Evolutionary conservation across 2,888 invertebrate species (phyloP), one percentile per base, ranked within the genome.

Genomic region (Sesia apiformis): DNA sequence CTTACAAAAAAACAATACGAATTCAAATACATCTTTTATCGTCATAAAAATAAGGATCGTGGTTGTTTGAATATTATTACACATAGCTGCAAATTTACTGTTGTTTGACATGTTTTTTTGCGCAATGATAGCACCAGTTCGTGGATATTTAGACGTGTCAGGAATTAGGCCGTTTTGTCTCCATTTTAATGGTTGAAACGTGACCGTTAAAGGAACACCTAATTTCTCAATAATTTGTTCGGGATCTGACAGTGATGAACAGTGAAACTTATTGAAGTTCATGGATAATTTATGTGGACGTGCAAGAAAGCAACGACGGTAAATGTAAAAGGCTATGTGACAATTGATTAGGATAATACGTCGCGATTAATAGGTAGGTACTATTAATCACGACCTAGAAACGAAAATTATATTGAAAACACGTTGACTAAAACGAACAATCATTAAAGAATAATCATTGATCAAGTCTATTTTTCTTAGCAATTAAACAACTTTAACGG

Each of bases 101-200:
- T 57, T 58, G 59, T 62, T 66, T 60, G 62, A 63, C 68, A 57
- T 59, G 62, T 65, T 74, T 84, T 85, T 89, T 89, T 89, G 88
- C 88, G 89, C 86, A 89, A 89, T 87, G 89, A 88, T 85, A 87
- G 67, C 74, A 66, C 61, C 64, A 63, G 80, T 84, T 80, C 89
- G 88, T 89, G 88, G 75, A 86, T 84, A 86, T 85, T 81, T 74
- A 74, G 77, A 78, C 78, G 74, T 72, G 74, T 76, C 73, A 78
- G 85, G 89, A 84, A 85, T 89, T 89, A 89, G 81, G 67, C 62
- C 74, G 84, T 86, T 88, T 87, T 88, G 87, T 87, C 87, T 86
- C 79, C 84, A 58, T 60, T 51, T 83, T 89, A 88, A 89, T 87
- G 88, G 83, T 76, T 72, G 71, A 73, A 86, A 89, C 88, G 88